These are phyloP conservation scores for Nomada fabriciana DNA, from an alignment of 2,888 invertebrate genomes.

Conservation along the genomic window DNA sequence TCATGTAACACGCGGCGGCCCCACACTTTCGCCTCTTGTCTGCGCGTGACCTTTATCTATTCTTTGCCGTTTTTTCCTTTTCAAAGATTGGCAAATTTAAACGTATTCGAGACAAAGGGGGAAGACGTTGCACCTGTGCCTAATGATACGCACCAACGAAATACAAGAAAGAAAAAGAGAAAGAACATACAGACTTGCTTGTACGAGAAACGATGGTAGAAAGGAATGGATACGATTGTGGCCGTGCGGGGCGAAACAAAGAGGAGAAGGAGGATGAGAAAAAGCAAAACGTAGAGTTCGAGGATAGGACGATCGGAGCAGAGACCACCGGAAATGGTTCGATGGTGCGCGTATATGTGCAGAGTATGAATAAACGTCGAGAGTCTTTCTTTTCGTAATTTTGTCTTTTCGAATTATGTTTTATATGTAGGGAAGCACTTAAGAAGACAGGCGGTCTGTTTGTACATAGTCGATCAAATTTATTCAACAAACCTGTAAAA, in stretches of 20 bases:
- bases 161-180: neutral
- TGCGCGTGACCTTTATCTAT: conserved; percentile 2
- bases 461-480: conserved; percentile 67
- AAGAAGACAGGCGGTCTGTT: conserved; percentile 55
- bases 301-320: neutral
- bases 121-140: conserved; percentile 62
- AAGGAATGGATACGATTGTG: neutral
- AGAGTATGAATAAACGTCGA: conserved; percentile 56
- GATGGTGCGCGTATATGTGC: conserved; percentile 31
- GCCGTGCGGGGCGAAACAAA: too few relatives aligned
- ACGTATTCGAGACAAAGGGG: conserved; percentile 4
- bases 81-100: neutral
- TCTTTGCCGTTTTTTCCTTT: neutral
- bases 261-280: neutral
- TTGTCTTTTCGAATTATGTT: conserved; percentile 52
- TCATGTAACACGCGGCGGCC: too few relatives aligned
- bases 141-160: conserved; percentile 50
- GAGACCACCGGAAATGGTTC: neutral
- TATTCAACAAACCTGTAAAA: conserved; percentile 52
- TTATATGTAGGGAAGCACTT: conserved; percentile 28
- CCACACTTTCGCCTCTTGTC: neutral
- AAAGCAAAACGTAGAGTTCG: conserved; percentile 8
- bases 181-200: conserved; percentile 29
- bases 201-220: neutral
- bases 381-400: conserved; percentile 49